Evolutionary conservation across 1,140 invertebrate species (phyloP), one percentile per base, ranked within the genome.

Genomic region (Temnothorax curvispinosus): DNA sequence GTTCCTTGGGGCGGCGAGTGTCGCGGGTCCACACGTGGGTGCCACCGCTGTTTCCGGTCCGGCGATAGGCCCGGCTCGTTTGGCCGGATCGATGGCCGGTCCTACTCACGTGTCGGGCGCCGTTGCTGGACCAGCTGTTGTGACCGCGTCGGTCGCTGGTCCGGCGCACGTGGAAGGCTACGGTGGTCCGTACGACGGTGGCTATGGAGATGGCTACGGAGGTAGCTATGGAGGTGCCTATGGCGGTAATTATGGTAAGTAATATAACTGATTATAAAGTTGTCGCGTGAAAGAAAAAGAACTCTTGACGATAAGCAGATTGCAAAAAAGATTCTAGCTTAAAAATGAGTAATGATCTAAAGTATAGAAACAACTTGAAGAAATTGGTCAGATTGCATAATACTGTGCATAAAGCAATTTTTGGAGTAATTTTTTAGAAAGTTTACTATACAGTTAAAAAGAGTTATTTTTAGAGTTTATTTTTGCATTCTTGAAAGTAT

Each of bases 141-240:
- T 95, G 3, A 93, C 94, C 6, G 92, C 93, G 7, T 95, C 95
- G 3, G 92, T 95, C 6, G 94, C 94, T 65, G 95, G 95, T 32
- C 94, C 94, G 0, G 93, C 95, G 27, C 92, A 95, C 27, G 95
- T 95, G 56, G 94, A 94, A 58, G 92, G 93, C 38, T 94, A 94
- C 50, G 91, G 77, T 62, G 93, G 90, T 18, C 67, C 87, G 32
- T 93, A 93, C 21, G 90, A 91, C 15, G 92, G 86, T 56, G 74
- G 67, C 9, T 65, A 86, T 15, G 52, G 75, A 35, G 65, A 76
- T 58, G 72, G 8, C 0, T 81, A 85, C 18, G 44, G 50, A 15
- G 65, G 85, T 58, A 38, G 9, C 0, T 86, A 85, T 21, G 44
- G 50, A 8, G 77, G 85, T 13, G 72, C 1, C 0, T 81, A 85